Evolutionary conservation across 2,888 invertebrate genomes (phyloP), one percentile per base, ranked within the genome.

Genomic region (Trilocha varians): DNA sequence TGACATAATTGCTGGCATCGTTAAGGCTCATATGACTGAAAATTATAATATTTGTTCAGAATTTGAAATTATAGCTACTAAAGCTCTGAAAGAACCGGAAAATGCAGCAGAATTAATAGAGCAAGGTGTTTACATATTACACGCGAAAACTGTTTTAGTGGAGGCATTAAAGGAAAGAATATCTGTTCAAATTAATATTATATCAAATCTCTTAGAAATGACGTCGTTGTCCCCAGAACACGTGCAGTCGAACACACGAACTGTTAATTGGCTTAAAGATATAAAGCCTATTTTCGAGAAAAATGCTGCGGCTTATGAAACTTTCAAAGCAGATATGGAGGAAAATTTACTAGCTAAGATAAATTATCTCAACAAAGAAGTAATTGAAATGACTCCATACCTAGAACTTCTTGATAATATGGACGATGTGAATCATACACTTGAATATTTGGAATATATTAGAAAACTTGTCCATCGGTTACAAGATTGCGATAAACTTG

Each of bases 311-410:
- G 85, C 91, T 54, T 94, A 92, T 65, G 97, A 97, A 78, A 87
- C 91, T 14, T 91, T 90, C 43, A 96, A 96, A 78, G 91, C 89
- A 49, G 91, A 93, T 53, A 92, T 96, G 71, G 97, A 98, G 78
- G 96, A 96, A 60, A 87, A 88, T 47, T 74, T 97, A 42, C 87
- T 90, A 50, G 87, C 87, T 39, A 90, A 90, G 50, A 91, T 93
- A 6, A 89, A 89, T 43, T 88, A 88, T 53, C 85, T 97, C 13
- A 92, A 92, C 59, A 78, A 86, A 36, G 91, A 93, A 59, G 88
- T 96, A 16, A 77, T 88, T 43, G 90, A 91, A 46, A 87, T 96
- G 65, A 86, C 91, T 39, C 92, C 95, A 6, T 91, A 91, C 56
- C 87, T 96, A 53, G 89, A 89, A 43, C 88, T 93, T 48, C 87